Evolutionary conservation across 2,113 vertebrate genomes (phyloP), one percentile per base, ranked within the genome.

Genomic region (Hiodon alosoides): DNA sequence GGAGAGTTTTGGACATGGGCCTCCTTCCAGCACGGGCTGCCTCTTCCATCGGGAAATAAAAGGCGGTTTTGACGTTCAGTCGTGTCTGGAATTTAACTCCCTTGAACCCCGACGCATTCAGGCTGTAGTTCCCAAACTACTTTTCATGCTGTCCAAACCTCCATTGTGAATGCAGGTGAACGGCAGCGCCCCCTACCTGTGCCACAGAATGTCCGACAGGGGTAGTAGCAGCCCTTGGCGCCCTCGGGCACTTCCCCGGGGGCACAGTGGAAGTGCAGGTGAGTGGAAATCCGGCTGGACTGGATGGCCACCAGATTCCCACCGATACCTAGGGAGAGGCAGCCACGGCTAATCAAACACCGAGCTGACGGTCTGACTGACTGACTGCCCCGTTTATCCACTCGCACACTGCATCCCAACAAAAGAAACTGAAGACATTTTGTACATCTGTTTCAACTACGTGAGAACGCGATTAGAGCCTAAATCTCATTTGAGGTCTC

Each of bases 231-330:
- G 62, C 94, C 93, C 82, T 91, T 95, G 81, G 91, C 91, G 76
- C 95, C 95, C 0, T 98, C 93, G 0, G 96, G 95, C 62, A 98
- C 81, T 72, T 98, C 96, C 68, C 96, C 97, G 7, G 95, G 94
- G 77, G 90, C 90, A 80, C 90, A 95, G 4, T 98, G 93, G 74
- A 97, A 91, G 81, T 99, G 97, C 81, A 99, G 92, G 87, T 96
- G 90, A 73, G 97, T 99, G 81, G 97, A 99, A 88, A 99, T 94
- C 79, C 97, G 92, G 88, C 97, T 99, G 73, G 97, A 94, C 89
- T 99, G 97, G 80, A 98, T 98, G 79, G 97, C 97, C 71, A 99
- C 97, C 80, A 99, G 88, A 85, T 99, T 99, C 54, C 97, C 97
- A 80, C 97, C 97, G 64, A 98, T 98, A 81, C 97, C 97, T 99